These are phyloP conservation scores for Lasioglossum calceatum DNA, from an alignment of 2,888 invertebrate genomes.

Conservation along the genomic window DNA sequence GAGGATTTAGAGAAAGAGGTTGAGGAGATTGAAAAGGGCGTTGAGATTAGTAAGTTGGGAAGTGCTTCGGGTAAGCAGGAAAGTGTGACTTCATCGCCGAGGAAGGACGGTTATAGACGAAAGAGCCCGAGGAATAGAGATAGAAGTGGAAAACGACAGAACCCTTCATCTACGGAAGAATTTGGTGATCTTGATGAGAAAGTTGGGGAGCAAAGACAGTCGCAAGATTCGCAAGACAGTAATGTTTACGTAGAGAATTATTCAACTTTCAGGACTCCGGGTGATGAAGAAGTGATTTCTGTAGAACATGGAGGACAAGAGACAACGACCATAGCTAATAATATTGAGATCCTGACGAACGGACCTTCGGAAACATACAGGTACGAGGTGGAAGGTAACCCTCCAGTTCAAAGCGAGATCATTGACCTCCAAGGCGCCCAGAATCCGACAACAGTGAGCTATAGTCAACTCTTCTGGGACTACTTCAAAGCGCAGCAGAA, in stretches of 20 bases:
- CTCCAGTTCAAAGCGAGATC: not conserved
- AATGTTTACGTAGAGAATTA: not conserved
- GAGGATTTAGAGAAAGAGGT: conserved; percentile 74
- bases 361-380: not conserved
- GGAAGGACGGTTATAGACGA: not conserved
- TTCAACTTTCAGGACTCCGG: not conserved
- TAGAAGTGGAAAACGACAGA: not conserved
- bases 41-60: conserved; percentile 57
- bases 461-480: conserved; percentile 75
- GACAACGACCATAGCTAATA: not conserved
- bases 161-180: not conserved
- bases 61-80: not conserved
- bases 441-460: conserved; percentile 62
- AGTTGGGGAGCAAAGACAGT: not conserved
- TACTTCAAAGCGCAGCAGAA: conserved; percentile 70
- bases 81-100: not conserved
- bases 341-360: not conserved
- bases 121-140: not conserved
- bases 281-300: not conserved
- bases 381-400: not conserved
- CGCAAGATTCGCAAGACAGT: not conserved
- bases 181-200: not conserved
- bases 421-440: not conserved
- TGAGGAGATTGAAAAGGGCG: conserved; percentile 65
- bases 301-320: not conserved